phyloP scores from a whole-genome alignment of 1,140 invertebrate genomes.

The Sipha flava region DNA sequence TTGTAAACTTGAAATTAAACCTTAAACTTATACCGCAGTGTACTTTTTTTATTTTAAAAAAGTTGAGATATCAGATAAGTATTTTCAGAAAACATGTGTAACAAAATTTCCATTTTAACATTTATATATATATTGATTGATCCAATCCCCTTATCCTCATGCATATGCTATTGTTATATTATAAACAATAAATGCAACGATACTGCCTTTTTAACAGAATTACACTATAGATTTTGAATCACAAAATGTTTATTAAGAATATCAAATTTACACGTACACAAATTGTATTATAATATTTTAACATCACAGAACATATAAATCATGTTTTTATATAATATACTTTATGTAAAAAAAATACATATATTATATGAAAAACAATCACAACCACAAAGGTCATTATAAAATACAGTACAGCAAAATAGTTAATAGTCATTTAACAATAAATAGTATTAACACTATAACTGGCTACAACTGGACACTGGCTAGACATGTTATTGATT shows the following conservation, averaged over 20 bases:
- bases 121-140: too few species aligned
- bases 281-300: constrained; percentile 4
- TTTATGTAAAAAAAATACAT: background rate
- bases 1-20: too few species aligned
- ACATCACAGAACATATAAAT: constrained; percentile 3
- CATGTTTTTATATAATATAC: background rate
- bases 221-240: background rate
- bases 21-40: too few species aligned
- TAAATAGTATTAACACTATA: background rate
- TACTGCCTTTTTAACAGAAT: too few species aligned
- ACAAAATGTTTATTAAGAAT: background rate
- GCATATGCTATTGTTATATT: too few species aligned
- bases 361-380: constrained; percentile 13
- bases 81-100: too few species aligned
- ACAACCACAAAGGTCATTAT: background rate
- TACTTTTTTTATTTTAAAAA: too few species aligned
- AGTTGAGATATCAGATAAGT: too few species aligned
- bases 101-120: too few species aligned
- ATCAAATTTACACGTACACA: background rate
- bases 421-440: background rate
- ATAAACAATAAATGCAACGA: too few species aligned
- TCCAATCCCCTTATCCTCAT: too few species aligned
- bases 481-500: background rate
- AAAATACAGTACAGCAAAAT: background rate
- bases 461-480: background rate